Conservation (phyloP, 2,113 vertebrate genomes). For the Rhegmatorhina hoffmannsi region DNA sequence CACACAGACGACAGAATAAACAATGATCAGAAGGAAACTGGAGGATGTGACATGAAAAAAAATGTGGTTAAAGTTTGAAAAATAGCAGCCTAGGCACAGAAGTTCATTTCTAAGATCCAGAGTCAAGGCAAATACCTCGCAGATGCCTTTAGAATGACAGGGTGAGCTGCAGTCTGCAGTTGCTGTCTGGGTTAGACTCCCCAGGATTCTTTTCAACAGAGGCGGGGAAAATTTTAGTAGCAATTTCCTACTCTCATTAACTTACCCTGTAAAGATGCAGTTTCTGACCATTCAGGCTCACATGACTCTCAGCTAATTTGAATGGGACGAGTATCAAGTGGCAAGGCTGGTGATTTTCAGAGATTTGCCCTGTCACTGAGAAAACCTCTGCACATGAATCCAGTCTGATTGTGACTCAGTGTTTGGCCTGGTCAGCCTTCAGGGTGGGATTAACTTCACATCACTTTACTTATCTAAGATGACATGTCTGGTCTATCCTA, state of each 20-base stretch:
- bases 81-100: constrained; percentile 61
- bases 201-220: constrained; percentile 59
- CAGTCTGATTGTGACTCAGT: constrained; percentile 14
- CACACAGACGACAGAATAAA: constrained; percentile 50
- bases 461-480: not conserved
- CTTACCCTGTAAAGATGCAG: not conserved
- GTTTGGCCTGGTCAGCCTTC: not conserved
- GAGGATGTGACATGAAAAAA: constrained; percentile 51
- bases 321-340: constrained; percentile 17
- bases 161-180: constrained; percentile 52
- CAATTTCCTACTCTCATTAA: constrained; percentile 52
- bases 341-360: not conserved
- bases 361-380: constrained; percentile 39
- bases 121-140: constrained; percentile 58
- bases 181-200: constrained; percentile 59
- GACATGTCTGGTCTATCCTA: not conserved
- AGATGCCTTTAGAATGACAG: constrained; percentile 67
- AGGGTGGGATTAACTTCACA: not conserved
- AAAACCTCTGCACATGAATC: not conserved
- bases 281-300: constrained; percentile 5
- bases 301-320: constrained; percentile 20
- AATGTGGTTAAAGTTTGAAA: constrained; percentile 61
- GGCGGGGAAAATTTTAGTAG: constrained; percentile 47
- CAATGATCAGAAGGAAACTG: constrained; percentile 61
- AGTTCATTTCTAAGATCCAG: constrained; percentile 54